Evolutionary conservation across 2,113 vertebrate genomes (phyloP), one percentile per base, ranked within the genome.

Genomic region (Platichthys stellatus): DNA sequence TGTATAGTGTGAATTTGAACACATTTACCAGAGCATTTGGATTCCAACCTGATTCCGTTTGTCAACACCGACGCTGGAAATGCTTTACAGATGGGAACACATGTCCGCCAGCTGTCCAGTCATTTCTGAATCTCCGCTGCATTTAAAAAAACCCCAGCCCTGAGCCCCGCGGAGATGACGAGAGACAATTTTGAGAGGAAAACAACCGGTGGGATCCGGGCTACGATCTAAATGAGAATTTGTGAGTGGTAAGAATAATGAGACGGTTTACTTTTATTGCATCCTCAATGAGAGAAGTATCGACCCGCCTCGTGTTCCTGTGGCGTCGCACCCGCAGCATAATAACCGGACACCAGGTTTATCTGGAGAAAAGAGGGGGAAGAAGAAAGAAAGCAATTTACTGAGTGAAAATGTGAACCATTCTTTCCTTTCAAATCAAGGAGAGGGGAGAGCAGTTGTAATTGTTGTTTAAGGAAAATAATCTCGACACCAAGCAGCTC

Each of bases 391-490:
- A 88, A 89, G 80, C 78, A 88, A 91, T 89, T 90, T 88, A 80
- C 58, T 3, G 63, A 72, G 70, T 62, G 18, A 78, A 84, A 83
- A 83, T 6, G 60, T 72, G 63, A 26, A 78, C 58, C 31, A 24
- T 71, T 82, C 74, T 70, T 83, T 80, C 67, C 81, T 74, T 76
- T 78, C 70, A 45, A 73, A 78, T 79, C 86, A 84, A 86, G 77
- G 86, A 66, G 24, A 24, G 24, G 23, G 66, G 70, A 81, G 84
- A 57, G 82, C 64, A 68, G 53, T 51, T 83, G 91, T 88, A 90
- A 91, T 88, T 90, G 78, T 21, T 74, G 76, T 89, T 89, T 83
- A 79, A 80, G 20, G 80, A 80, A 88, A 88, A 89, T 88, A 76
- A 88, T 81, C 74, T 73, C 63, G 12, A 28, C 68, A 23, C 60